phyloP scores from a whole-genome alignment of 1,140 invertebrate genomes.

The Lepidurus apus region DNA sequence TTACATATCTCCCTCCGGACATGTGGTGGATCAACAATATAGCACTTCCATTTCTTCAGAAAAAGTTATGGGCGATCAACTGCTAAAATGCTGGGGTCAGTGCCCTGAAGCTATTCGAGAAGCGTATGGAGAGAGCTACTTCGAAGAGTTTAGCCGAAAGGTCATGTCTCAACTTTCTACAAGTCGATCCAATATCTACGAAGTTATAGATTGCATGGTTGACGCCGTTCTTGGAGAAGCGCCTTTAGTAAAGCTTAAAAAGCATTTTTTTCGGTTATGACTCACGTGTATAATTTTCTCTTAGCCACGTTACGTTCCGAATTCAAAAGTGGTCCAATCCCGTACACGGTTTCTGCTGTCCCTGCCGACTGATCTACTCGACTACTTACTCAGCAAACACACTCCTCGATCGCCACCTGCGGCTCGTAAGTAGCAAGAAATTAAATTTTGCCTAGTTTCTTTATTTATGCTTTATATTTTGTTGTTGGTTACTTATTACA shows the following conservation, averaged over 20 bases:
- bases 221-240: conserved; percentile 41
- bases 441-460: too few species aligned
- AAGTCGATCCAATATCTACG: conserved; percentile 39
- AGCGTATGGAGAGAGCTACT: conserved; percentile 45
- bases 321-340: conserved; percentile 37
- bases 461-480: too few species aligned
- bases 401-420: too few species aligned
- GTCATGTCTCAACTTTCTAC: not conserved
- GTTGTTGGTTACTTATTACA: too few species aligned
- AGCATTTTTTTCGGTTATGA: not conserved
- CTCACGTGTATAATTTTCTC: not conserved
- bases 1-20: too few species aligned
- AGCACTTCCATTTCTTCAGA: conserved; percentile 43
- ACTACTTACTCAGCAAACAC: too few species aligned
- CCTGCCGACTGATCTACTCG: conserved; percentile 35
- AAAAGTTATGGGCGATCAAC: conserved; percentile 38
- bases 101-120: conserved; percentile 41
- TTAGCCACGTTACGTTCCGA: conserved; percentile 41
- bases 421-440: too few species aligned
- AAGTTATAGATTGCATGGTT: conserved; percentile 44
- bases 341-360: conserved; percentile 38
- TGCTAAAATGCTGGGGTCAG: conserved; percentile 43
- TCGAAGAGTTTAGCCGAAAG: conserved; percentile 42
- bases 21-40: not conserved
- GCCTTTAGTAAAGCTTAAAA: conserved; percentile 38